Evolutionary conservation across 2,888 invertebrate genomes (phyloP), one percentile per base, ranked within the genome.

Genomic region (Sarcophaga carnaria): DNA sequence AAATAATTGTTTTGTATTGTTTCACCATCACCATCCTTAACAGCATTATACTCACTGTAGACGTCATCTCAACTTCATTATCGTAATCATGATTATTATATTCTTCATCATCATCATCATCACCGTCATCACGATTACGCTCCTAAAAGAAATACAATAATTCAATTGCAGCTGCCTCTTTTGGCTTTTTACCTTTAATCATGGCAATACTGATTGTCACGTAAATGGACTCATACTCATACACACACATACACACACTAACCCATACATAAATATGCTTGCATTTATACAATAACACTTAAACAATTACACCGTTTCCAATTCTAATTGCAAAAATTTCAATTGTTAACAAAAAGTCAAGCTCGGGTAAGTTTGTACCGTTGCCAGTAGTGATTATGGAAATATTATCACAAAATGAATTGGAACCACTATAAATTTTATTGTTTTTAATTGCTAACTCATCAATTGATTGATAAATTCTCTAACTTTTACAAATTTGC

Each of bases 91-190:
- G 22, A 80, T 69, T 67, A 11, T 11, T 49, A 49, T 49, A 12
- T 49, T 49, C 14, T 49, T 49, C 17, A 14, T 67, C 67, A 72
- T 62, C 45, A 59, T 60, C 22, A 45, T 81, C 74, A 67, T 70
- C 75, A 75, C 78, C 74, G 45, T 82, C 49, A 79, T 86, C 77
- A 79, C 80, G 62, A 37, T 54, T 54, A 14, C 10, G 12, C 17
- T 17, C 12, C 14, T 54, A 17, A 54, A 54, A 0, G 17, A 14
- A 75, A 86, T 88, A 88, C 88, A 85, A 89, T 91, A 90, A 91
- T 90, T 91, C 87, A 91, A 90, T 90, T 92, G 91, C 92, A 92
- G 92, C 92, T 92, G 92, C 91, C 89, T 89, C 90, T 90, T 90
- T 89, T 90, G 89, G 86, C 83, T 88, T 90, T 87, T 87, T 87